Evolutionary conservation across 2,888 invertebrate genomes (phyloP).

Genomic region (Leptinotarsa juncta): DNA sequence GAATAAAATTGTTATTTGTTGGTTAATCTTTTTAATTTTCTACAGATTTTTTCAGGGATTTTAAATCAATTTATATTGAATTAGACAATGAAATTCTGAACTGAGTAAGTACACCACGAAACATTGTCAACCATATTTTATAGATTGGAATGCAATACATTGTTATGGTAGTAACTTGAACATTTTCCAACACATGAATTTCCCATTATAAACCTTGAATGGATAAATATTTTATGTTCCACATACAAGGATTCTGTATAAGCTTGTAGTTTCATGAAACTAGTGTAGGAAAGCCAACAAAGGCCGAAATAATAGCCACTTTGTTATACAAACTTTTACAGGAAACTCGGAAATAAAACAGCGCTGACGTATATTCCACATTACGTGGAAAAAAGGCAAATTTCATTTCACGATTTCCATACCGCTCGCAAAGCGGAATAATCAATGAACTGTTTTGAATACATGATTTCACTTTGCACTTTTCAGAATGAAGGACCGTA

Average conservation of each 20-base stretch:
- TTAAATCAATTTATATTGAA: no score
- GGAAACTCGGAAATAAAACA: neutral
- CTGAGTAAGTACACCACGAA: no score
- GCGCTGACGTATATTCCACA: neutral
- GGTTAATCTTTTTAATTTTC: no score
- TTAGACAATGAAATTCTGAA: no score
- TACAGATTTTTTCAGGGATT: no score
- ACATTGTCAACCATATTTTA: no score
- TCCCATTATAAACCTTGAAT: no score
- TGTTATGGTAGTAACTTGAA: no score
- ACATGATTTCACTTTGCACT: neutral
- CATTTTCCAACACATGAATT: no score
- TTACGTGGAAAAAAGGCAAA: neutral
- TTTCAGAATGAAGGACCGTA: neutral
- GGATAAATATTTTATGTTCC: neutral
- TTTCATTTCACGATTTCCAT: neutral
- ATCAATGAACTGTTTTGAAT: conserved; percentile 10
- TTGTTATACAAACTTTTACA: conserved; percentile 15
- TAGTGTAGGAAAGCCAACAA: neutral
- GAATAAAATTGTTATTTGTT: no score
- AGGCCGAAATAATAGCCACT: conserved; percentile 9
- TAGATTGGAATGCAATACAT: no score
- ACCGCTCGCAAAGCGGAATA: neutral
- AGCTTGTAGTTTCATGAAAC: neutral
- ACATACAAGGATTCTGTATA: neutral